These are phyloP conservation scores for Desmophyllum pertusum DNA, from an alignment of 92 coral and sea anemone genomes.

Conservation along the genomic window DNA sequence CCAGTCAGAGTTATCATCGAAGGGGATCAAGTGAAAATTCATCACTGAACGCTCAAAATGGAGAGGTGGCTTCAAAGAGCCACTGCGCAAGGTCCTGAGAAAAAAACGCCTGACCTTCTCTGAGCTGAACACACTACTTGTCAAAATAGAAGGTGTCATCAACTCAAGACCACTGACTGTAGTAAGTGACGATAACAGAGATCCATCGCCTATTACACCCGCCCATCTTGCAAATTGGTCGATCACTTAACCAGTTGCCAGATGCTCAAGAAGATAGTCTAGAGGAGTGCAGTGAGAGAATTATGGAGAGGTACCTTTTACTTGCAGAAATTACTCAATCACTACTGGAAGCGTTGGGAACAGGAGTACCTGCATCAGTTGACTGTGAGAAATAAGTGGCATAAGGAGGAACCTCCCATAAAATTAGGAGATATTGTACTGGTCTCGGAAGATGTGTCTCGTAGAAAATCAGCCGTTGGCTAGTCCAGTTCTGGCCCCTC, in stretches of 20 bases:
- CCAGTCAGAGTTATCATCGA: no score
- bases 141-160: no score
- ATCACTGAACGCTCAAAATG: no score
- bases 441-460: conserved; percentile 23
- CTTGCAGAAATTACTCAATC: conserved; percentile 18
- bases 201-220: conserved; percentile 38
- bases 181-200: conserved; percentile 52
- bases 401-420: conserved; percentile 21
- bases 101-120: no score
- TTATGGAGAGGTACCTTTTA: conserved; percentile 38
- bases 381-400: conserved; percentile 38
- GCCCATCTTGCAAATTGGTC: conserved; percentile 60
- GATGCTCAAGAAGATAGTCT: conserved; percentile 1
- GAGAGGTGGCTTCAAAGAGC: no score
- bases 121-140: no score
- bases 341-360: conserved; percentile 47
- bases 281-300: background rate
- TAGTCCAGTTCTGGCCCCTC: no score
- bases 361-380: conserved; percentile 35
- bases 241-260: conserved; percentile 4
- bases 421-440: conserved; percentile 40
- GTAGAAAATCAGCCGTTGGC: no score
- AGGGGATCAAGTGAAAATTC: no score
- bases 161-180: conserved; percentile 37
- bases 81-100: no score